A percentile compares a stretch with the other conserved stretches of the same genome.
Evolutionary conservation across 1,140 invertebrate species (phyloP).

Genomic region (Platyscapa corneri): DNA sequence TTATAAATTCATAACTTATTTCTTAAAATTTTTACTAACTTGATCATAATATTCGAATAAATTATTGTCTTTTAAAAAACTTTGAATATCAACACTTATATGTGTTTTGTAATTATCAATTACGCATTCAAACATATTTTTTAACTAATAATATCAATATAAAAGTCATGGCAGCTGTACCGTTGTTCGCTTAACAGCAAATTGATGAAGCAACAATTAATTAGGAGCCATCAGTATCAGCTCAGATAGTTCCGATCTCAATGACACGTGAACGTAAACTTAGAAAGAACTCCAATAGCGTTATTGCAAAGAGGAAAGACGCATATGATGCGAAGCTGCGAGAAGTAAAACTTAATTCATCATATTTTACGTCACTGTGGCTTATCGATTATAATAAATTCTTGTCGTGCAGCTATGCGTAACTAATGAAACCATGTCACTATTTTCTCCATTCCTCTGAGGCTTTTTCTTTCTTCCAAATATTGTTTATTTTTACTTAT

Average conservation of each 20-base stretch:
- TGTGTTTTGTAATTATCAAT: too few relatives aligned
- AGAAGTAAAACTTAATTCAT: conserved; percentile 64
- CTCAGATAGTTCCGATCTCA: neutral
- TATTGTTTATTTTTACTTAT: neutral
- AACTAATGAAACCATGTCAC: neutral
- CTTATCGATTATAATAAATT: conserved; percentile 71
- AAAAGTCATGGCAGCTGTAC: neutral
- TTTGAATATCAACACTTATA: too few relatives aligned
- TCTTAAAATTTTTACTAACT: too few relatives aligned
- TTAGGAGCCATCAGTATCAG: conserved; percentile 63
- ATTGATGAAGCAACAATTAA: conserved; percentile 67
- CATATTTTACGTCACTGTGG: conserved; percentile 64
- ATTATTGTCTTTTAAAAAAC: too few relatives aligned
- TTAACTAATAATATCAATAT: too few relatives aligned
- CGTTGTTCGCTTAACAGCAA: conserved; percentile 16
- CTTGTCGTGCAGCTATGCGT: conserved; percentile 53
- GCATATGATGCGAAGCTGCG: conserved; percentile 40
- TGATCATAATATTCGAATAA: too few relatives aligned
- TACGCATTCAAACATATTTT: too few relatives aligned
- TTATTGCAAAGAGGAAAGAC: neutral
- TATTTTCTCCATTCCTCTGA: neutral
- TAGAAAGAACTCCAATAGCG: neutral
- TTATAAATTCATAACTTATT: too few relatives aligned
- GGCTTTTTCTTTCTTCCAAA: neutral
- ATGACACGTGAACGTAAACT: neutral